A percentile compares a stretch with the other conserved stretches of the same genome.
Evolutionary conservation across 1,140 invertebrate genomes (phyloP).

Genomic region (Lepidotrigona ventralis): DNA sequence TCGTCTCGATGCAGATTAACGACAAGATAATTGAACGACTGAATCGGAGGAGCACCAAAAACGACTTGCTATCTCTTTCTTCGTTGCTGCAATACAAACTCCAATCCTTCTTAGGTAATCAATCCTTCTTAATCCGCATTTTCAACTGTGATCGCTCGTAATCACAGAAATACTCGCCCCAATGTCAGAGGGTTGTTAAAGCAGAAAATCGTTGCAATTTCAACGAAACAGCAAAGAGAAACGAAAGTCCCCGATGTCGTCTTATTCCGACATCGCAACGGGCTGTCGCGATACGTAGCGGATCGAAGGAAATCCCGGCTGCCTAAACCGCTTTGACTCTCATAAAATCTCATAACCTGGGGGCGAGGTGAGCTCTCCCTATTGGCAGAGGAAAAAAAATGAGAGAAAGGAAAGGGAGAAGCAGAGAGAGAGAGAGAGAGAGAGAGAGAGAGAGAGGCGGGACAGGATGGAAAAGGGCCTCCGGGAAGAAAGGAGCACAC

Average conservation of each 20-base stretch:
- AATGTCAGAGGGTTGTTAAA: background rate
- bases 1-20: too few species aligned
- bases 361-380: conserved; percentile 53
- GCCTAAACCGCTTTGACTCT: conserved; percentile 78
- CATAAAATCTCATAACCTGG: conserved; percentile 79
- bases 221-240: too few species aligned
- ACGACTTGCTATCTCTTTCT: too few species aligned
- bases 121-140: background rate
- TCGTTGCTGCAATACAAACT: background rate
- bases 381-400: conserved; percentile 9
- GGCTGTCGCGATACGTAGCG: background rate
- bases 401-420: background rate
- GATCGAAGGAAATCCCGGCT: conserved; percentile 36
- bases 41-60: too few species aligned
- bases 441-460: conserved; percentile 10
- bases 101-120: too few species aligned
- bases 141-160: background rate
- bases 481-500: conserved; percentile 14
- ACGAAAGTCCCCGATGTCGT: background rate
- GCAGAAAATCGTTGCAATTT: background rate
- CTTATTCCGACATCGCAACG: background rate
- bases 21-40: too few species aligned
- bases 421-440: too few species aligned
- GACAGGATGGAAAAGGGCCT: conserved; percentile 12
- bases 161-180: background rate